Evolutionary conservation across 2,113 vertebrate species (phyloP).

Genomic region (Clinocottus analis): DNA sequence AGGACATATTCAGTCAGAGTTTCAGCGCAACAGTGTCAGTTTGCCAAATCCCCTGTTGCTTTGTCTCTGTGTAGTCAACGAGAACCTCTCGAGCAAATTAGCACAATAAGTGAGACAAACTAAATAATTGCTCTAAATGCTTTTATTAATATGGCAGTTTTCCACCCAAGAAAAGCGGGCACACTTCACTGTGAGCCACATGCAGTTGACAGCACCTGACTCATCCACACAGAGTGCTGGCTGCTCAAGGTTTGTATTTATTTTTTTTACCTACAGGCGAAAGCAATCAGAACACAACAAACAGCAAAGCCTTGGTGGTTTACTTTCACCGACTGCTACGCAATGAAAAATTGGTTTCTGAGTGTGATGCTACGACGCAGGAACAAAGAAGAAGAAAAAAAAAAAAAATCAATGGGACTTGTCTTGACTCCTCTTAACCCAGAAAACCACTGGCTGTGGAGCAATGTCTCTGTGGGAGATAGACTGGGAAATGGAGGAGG

Average conservation of each 20-base stretch:
- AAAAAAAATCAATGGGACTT: slow-evolving; percentile 22
- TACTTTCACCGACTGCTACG: slow-evolving; percentile 9
- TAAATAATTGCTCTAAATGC: slow-evolving; percentile 1
- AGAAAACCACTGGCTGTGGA: slow-evolving; percentile 36
- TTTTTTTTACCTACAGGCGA: not conserved
- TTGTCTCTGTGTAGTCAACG: not conserved
- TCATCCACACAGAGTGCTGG: slow-evolving; percentile 8
- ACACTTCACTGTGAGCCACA: slow-evolving; percentile 10
- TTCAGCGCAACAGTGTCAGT: not conserved
- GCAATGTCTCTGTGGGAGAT: slow-evolving; percentile 41
- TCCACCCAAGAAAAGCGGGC: not conserved
- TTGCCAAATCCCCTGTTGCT: slow-evolving; percentile 22
- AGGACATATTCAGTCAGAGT: slow-evolving; percentile 19
- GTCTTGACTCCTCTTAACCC: slow-evolving; percentile 33
- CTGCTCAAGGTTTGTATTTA: not conserved
- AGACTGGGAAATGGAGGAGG: slow-evolving; percentile 37
- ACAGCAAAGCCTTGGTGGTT: slow-evolving; percentile 26
- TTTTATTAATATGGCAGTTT: slow-evolving; percentile 38
- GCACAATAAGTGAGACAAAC: not conserved
- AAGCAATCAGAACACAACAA: slow-evolving; percentile 46
- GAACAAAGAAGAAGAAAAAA: slow-evolving; percentile 16
- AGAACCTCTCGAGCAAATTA: slow-evolving; percentile 3
- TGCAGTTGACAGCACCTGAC: slow-evolving; percentile 28
- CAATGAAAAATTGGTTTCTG: slow-evolving; percentile 19
- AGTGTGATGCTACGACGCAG: slow-evolving; percentile 34